Conservation (phyloP, 2,888 invertebrate species). For the Drosophila histrio region DNA sequence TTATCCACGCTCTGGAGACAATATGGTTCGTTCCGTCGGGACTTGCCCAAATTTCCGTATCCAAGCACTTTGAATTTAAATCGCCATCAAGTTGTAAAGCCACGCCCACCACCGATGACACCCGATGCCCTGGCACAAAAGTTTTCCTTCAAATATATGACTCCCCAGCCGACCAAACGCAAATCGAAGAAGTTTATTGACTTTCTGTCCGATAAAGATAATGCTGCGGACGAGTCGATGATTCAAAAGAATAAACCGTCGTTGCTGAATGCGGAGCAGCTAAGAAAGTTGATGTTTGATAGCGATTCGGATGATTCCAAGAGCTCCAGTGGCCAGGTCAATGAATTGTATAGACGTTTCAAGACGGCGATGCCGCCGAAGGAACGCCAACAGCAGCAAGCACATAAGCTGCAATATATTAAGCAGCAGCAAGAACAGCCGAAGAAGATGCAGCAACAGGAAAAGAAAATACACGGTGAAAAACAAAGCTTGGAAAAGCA, state of each 20-base stretch:
- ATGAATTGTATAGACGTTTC: not conserved
- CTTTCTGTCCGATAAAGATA: not conserved
- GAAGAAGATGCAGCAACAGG: not conserved
- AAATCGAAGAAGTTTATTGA: not conserved
- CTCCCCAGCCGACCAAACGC: not conserved
- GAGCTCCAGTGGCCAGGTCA: not conserved
- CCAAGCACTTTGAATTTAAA: not conserved
- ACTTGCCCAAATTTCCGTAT: slow-evolving; percentile 18
- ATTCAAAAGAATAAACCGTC: not conserved
- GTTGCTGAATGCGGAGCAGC: not conserved
- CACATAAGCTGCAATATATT: too few relatives aligned
- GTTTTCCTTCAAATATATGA: not conserved
- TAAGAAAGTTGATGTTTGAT: not conserved
- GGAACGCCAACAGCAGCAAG: not conserved
- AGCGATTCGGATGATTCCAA: not conserved
- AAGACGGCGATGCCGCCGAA: not conserved
- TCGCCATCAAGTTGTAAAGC: slow-evolving; percentile 9
- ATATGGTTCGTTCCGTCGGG: not conserved
- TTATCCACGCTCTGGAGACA: not conserved
- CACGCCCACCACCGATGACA: not conserved
- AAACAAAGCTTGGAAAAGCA: not conserved
- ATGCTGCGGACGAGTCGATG: not conserved
- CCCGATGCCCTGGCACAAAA: not conserved
- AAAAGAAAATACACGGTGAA: not conserved
- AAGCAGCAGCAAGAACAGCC: not conserved